Conservation (phyloP, 2,113 vertebrate species). For the Leiothrix lutea region DNA sequence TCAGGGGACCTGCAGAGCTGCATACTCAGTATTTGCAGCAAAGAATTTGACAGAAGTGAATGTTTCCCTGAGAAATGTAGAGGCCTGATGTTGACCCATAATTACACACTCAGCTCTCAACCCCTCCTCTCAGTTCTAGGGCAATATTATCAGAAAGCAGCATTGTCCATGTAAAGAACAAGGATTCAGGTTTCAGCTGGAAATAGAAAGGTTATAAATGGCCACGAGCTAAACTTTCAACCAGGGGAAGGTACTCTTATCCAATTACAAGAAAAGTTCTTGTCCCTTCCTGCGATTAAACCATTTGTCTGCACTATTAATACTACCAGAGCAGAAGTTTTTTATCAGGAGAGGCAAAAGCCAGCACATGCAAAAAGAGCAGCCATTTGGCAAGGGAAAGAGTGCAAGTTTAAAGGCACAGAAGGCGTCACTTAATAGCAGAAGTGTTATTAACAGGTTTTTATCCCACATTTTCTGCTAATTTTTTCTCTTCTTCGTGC, state of each 20-base stretch:
- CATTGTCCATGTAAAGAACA: background rate
- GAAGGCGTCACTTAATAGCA: background rate
- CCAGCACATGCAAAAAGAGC: background rate
- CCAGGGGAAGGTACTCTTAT: background rate
- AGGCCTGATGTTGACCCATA: background rate
- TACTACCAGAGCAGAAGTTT: background rate
- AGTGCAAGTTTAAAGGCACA: background rate
- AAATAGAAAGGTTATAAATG: slow-evolving; percentile 38
- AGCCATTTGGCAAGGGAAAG: background rate
- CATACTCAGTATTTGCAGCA: background rate
- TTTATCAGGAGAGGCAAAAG: background rate
- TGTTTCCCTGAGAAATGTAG: background rate
- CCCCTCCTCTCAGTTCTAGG: background rate
- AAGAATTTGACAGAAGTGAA: background rate
- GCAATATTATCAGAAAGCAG: background rate
- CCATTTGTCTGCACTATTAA: background rate
- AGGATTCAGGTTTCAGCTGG: slow-evolving; percentile 9
- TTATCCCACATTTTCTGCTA: background rate
- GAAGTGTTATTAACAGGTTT: background rate
- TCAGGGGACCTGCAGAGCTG: background rate
- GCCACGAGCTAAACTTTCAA: slow-evolving; percentile 3
- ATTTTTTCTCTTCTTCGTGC: background rate
- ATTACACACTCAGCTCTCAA: background rate
- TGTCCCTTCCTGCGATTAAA: background rate
- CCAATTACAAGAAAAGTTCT: background rate